Evolutionary conservation across 2,888 invertebrate genomes (phyloP).

Genomic region (Patella ulyssiponensis): DNA sequence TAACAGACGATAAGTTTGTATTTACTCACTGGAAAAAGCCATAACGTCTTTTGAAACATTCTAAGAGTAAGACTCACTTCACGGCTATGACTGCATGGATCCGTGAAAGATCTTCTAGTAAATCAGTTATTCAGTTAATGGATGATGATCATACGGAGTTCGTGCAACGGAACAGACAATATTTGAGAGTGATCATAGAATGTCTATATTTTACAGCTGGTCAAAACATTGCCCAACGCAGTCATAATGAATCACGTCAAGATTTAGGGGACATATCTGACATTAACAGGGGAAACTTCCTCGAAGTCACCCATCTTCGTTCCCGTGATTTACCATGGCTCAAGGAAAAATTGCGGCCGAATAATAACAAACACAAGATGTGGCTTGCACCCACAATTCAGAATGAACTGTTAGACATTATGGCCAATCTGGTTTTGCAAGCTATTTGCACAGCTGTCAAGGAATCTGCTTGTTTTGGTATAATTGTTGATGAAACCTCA

Average conservation of each 20-base stretch:
- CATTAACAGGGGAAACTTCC: background rate
- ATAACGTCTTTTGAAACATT: background rate
- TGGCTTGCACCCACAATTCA: conserved; percentile 9
- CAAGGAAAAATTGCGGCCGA: background rate
- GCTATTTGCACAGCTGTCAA: background rate
- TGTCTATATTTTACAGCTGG: background rate
- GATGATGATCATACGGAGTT: background rate
- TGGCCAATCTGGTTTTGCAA: background rate
- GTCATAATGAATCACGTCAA: background rate
- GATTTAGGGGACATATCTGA: background rate
- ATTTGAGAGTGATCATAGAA: background rate
- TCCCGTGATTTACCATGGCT: background rate
- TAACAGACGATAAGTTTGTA: background rate
- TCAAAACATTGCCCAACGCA: background rate
- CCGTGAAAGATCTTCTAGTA: background rate
- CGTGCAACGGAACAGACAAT: background rate
- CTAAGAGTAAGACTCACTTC: background rate
- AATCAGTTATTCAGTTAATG: background rate
- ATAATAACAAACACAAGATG: background rate
- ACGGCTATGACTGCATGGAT: background rate
- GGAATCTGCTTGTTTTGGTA: background rate
- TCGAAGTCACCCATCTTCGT: background rate
- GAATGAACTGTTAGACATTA: conserved; percentile 1
- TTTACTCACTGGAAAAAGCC: background rate
- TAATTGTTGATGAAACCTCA: conserved; percentile 3